These are phyloP conservation scores for Galeopterus variegatus DNA, from an alignment of 2,113 vertebrate species.

Conservation along the genomic window DNA sequence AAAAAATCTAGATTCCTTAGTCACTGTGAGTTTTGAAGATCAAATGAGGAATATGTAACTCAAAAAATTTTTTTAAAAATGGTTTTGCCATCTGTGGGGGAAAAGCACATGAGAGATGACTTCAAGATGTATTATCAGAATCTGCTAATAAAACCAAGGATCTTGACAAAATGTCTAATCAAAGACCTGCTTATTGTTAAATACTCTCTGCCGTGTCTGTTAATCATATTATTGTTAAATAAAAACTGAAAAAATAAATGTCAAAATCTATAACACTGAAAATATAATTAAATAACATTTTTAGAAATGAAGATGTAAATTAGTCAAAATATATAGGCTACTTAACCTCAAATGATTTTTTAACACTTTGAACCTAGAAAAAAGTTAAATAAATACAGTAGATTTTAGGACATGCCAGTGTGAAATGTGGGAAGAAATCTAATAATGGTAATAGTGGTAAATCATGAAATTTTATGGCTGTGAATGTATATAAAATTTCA, in stretches of 20 bases:
- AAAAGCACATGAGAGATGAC: background rate
- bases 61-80: slow-evolving; percentile 8
- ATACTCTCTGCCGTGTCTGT: background rate
- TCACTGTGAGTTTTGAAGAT: background rate
- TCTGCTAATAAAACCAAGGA: background rate
- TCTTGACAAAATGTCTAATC: background rate
- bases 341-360: background rate
- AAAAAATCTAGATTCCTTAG: background rate
- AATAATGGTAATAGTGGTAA: background rate
- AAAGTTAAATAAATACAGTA: background rate
- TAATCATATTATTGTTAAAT: background rate
- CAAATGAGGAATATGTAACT: background rate
- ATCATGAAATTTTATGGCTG: background rate
- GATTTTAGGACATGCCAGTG: background rate
- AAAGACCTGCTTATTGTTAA: background rate
- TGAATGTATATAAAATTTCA: background rate
- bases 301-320: slow-evolving; percentile 14
- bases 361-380: background rate
- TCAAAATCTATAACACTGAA: background rate
- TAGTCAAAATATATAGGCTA: background rate
- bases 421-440: background rate
- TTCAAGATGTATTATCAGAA: background rate
- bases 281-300: background rate
- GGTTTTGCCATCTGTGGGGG: background rate
- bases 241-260: background rate